Evolutionary conservation across 2,888 invertebrate species (phyloP).

Genomic region (Meghimatium bilineatum): DNA sequence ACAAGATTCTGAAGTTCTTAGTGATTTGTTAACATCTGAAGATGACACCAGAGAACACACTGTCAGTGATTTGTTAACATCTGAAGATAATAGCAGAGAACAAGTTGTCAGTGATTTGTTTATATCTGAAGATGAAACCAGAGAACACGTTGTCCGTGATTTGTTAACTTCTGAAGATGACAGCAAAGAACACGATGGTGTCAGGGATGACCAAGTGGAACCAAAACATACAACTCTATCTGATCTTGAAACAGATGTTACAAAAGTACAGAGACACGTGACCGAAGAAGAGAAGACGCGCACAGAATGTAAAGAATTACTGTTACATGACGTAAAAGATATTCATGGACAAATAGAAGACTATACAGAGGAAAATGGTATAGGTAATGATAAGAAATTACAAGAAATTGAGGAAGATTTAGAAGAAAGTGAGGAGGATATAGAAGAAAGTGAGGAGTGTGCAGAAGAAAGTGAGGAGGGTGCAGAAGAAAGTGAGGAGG

Average conservation of each 20-base stretch:
- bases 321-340: not conserved
- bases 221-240: not conserved
- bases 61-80: not conserved
- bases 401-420: no score
- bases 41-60: not conserved
- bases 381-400: not conserved
- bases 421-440: not conserved
- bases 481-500: not conserved
- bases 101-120: not conserved
- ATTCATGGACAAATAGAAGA: not conserved
- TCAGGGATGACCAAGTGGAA: not conserved
- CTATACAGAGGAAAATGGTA: not conserved
- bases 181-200: not conserved
- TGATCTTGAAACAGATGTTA: not conserved
- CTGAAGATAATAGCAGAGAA: not conserved
- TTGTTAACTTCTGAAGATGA: not conserved
- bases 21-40: not conserved
- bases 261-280: not conserved
- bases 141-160: not conserved
- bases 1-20: not conserved
- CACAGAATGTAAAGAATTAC: not conserved
- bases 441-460: not conserved
- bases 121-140: not conserved
- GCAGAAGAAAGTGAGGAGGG: not conserved
- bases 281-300: not conserved